phyloP scores from a whole-genome alignment of 1,140 invertebrate species.

The Drosophila ercepeae region DNA sequence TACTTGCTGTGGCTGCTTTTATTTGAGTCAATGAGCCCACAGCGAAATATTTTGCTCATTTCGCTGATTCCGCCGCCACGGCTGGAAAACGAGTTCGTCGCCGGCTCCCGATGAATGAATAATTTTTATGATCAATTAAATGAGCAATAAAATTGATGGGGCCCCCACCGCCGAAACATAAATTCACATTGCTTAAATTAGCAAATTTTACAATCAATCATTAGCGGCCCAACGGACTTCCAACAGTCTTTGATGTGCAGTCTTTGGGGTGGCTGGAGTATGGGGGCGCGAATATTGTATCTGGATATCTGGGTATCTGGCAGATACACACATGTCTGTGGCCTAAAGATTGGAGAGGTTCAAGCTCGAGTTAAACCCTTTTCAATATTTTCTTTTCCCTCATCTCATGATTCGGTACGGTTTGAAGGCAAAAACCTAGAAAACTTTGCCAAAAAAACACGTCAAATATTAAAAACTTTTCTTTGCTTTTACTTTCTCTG shows the following conservation, averaged over 20 bases:
- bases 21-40: slow-evolving; percentile 40
- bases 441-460: slow-evolving; percentile 59
- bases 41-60: slow-evolving; percentile 56
- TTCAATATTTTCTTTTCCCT: slow-evolving; percentile 60
- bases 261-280: slow-evolving; percentile 8
- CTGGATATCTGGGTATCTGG: slow-evolving; percentile 11
- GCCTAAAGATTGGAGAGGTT: slow-evolving; percentile 64
- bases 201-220: slow-evolving; percentile 80
- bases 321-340: slow-evolving; percentile 46
- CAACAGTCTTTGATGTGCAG: slow-evolving; percentile 62
- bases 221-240: slow-evolving; percentile 52
- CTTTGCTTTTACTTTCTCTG: slow-evolving; percentile 70
- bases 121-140: slow-evolving; percentile 81
- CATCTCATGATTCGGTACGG: slow-evolving; percentile 51
- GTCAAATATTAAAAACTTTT: slow-evolving; percentile 81
- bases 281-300: slow-evolving; percentile 16
- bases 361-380: slow-evolving; percentile 70
- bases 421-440: slow-evolving; percentile 39
- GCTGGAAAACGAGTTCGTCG: slow-evolving; percentile 40
- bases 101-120: slow-evolving; percentile 67
- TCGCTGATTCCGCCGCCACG: slow-evolving; percentile 20
- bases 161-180: slow-evolving; percentile 53
- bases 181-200: slow-evolving; percentile 80
- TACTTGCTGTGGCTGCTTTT: slow-evolving; percentile 17
- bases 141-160: slow-evolving; percentile 77